Evolutionary conservation across 1,140 invertebrate species (phyloP), one percentile per base, ranked within the genome.

Genomic region (Bombus huntii): DNA sequence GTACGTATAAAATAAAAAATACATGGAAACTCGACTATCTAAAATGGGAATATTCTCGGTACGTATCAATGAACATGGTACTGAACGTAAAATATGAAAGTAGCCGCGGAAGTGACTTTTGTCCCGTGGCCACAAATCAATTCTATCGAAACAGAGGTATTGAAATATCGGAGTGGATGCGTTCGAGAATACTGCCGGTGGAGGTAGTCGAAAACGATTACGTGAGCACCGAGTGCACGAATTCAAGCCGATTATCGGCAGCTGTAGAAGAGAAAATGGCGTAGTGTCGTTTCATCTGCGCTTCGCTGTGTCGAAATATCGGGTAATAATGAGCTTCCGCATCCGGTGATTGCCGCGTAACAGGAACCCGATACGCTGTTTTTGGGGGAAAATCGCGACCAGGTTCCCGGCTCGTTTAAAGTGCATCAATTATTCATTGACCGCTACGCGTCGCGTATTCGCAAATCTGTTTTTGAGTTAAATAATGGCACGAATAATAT

Each of bases 241-340:
- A 86, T 81, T 44, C 34, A 75, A 71, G n/a, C 80, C 80, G 84
- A 82, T 81, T 75, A 82, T 75, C 80, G 39, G 62, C 80, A 68
- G 65, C 47, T 82, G 72, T 31, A 85, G 68, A 25, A 82, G 80
- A 70, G 80, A 82, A 59, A 75, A 68, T 81, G 57, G 57, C 70
- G 79, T 42, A 22, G n/a, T 22, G 39, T 44, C 79, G 80, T 74
- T 86, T 62, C 84, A 59, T 85, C 79, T 28, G 47, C 44, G 80
- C 59, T 57, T 74, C 84, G 37, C 18, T 59, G 80, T 75, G 65
- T 82, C 72, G 79, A 86, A 82, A 86, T 86, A 86, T 86, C 80
- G 84, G 80, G 79, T 82, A 86, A 81, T 86, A 86, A 86, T 86
- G 84, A 86, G 84, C 84, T 86, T 59, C 80, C 72, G 62, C 71